Conservation (phyloP, 2,113 vertebrate species). For the Eurypyga helias region DNA sequence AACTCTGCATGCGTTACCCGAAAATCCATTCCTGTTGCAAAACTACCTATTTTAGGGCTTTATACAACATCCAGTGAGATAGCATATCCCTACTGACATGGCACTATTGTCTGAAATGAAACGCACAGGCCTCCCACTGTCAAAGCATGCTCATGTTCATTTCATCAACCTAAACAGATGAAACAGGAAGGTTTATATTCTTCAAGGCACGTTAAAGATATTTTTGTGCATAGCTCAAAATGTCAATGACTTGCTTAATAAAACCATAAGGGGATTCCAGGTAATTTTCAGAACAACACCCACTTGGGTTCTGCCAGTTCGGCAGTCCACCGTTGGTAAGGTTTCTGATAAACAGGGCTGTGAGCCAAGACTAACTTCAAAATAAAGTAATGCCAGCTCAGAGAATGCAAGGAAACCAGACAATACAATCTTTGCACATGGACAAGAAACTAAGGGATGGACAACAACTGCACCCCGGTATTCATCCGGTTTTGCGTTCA, state of each 20-base stretch:
- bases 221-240: not conserved
- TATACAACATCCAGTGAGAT: not conserved
- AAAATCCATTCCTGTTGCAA: not conserved
- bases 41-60: not conserved
- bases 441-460: not conserved
- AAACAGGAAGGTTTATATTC: not conserved
- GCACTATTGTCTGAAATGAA: not conserved
- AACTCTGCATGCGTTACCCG: not conserved
- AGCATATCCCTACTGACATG: not conserved
- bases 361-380: not conserved
- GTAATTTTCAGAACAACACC: not conserved
- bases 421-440: not conserved
- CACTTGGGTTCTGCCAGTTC: not conserved
- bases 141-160: not conserved
- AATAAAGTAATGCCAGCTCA: not conserved
- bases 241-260: not conserved
- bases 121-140: not conserved
- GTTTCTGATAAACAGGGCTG: not conserved
- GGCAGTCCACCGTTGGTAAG: not conserved
- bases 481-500: not conserved
- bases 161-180: not conserved
- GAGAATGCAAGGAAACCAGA: not conserved
- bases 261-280: not conserved
- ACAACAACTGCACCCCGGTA: not conserved
- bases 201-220: not conserved